Evolutionary conservation across 2,797 vertebrate genomes (phyloP).

Genomic region (Peromyscus melanophrys): DNA sequence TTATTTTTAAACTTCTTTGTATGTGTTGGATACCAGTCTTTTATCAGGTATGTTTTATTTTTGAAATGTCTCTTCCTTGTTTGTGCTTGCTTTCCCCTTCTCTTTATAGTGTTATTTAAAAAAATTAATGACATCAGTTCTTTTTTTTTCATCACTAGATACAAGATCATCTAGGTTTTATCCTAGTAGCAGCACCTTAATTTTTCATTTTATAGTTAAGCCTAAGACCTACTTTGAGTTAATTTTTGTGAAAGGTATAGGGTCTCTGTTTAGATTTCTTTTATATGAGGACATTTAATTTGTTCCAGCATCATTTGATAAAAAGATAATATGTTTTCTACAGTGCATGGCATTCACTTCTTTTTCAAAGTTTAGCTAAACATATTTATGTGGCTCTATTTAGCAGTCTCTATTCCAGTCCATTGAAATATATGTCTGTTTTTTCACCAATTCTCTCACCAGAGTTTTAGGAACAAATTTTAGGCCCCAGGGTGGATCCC

Average conservation of each 20-base stretch:
- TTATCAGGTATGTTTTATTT: background rate
- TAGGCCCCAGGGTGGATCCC: background rate
- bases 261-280: background rate
- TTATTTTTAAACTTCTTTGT: conserved; percentile 4
- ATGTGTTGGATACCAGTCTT: background rate
- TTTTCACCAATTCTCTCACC: background rate
- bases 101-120: background rate
- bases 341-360: background rate
- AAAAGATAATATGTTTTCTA: background rate
- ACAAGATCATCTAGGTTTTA: background rate
- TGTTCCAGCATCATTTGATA: background rate
- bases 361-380: background rate
- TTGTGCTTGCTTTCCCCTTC: background rate
- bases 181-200: background rate
- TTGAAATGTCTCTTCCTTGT: background rate
- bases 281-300: background rate
- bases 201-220: background rate
- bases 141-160: background rate
- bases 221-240: background rate
- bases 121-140: background rate
- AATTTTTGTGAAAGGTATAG: background rate
- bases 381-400: background rate
- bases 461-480: background rate
- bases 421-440: background rate
- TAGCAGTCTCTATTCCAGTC: background rate